phyloP scores from a whole-genome alignment of 2,797 vertebrate species.

The Hoplostethus atlanticus region DNA sequence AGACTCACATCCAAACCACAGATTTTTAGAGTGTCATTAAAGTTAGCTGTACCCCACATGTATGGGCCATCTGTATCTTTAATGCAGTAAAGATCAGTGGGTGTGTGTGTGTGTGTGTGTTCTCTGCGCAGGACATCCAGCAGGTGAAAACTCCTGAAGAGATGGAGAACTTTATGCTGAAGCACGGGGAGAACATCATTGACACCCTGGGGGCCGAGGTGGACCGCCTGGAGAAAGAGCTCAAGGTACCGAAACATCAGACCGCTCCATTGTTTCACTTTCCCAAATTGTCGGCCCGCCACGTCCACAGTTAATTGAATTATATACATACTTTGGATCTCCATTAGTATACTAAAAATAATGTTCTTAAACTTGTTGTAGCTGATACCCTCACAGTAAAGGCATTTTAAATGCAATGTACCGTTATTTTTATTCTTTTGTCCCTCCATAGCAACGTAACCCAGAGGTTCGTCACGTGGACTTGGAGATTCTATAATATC shows the following conservation, averaged over 20 bases:
- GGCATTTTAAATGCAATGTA: neutral
- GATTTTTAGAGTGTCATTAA: no score
- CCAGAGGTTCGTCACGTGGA: constrained; percentile 98
- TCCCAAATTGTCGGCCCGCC: neutral
- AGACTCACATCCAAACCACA: no score
- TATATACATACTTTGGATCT: neutral
- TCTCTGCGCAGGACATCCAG: constrained; percentile 91
- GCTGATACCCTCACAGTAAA: neutral
- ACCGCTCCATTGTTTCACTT: neutral
- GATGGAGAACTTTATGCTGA: constrained; percentile 96
- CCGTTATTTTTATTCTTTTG: constrained; percentile 5
- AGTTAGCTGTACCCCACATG: no score
- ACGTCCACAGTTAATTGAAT: no score
- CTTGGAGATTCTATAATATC: constrained; percentile 93
- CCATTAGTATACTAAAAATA: neutral
- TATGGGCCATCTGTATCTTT: neutral
- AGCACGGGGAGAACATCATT: constrained; percentile 98
- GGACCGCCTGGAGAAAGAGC: constrained; percentile 96
- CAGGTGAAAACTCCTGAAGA: constrained; percentile 96
- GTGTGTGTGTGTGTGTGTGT: neutral
- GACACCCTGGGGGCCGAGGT: constrained; percentile 97
- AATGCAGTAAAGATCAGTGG: neutral
- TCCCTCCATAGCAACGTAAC: constrained; percentile 90
- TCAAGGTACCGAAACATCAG: constrained; percentile 86
- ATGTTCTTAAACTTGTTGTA: neutral